A percentile compares a stretch with the other conserved stretches of the same genome.
Conservation (phyloP, 2,797 vertebrate species). For the Hephaestus fuliginosus region DNA sequence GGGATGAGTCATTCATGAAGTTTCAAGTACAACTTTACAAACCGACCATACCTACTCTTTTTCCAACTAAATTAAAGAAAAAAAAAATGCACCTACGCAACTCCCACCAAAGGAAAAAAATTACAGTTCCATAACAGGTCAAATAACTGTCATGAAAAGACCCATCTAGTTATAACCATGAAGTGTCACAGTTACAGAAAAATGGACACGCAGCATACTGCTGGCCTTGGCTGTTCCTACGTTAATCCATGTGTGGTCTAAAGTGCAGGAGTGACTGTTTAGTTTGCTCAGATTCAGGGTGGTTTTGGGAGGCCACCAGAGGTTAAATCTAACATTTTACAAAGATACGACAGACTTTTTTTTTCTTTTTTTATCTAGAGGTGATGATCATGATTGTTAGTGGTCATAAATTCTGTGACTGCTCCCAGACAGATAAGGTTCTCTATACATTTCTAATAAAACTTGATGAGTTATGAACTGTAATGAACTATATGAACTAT, state of each 20-base stretch:
- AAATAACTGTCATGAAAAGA: background rate
- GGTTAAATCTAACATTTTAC: constrained; percentile 8
- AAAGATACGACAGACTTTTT: constrained; percentile 1
- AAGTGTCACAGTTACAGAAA: background rate
- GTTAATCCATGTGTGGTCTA: constrained; percentile 51
- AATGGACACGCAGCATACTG: background rate
- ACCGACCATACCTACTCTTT: background rate
- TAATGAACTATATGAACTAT: background rate
- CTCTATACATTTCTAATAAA: background rate
- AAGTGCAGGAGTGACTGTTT: constrained; percentile 57
- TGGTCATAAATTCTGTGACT: background rate
- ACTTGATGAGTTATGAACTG: background rate
- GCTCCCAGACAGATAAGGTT: background rate
- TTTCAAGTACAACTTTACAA: background rate
- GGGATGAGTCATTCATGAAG: constrained; percentile 11
- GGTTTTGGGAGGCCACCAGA: constrained; percentile 55
- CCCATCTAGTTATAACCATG: background rate
- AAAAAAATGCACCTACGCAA: background rate
- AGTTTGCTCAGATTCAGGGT: constrained; percentile 38
- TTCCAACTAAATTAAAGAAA: background rate
- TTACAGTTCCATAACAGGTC: too few species aligned
- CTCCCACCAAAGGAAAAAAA: background rate
- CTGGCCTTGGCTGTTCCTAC: constrained; percentile 17
- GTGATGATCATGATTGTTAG: background rate
- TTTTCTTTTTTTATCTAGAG: background rate